Evolutionary conservation across 2,888 invertebrate genomes (phyloP).

Genomic region (Aleiodes testaceus): DNA sequence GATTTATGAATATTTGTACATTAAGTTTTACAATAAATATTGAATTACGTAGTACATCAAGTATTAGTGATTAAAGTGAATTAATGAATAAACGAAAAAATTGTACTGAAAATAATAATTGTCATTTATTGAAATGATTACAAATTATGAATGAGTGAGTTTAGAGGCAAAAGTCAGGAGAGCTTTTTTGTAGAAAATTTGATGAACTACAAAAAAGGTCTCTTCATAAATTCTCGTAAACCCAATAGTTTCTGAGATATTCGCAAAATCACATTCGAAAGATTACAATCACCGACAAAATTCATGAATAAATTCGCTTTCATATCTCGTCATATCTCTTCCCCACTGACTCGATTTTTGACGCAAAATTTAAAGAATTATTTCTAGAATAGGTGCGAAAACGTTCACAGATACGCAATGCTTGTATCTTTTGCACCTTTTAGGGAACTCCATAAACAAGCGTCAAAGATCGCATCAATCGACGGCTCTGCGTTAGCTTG

Average conservation of each 20-base stretch:
- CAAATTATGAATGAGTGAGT: background rate
- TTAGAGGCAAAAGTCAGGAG: no score
- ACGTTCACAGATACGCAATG: background rate
- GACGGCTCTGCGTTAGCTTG: constrained; percentile 54
- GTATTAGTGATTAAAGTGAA: constrained; percentile 35
- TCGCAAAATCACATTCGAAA: no score
- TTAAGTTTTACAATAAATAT: constrained; percentile 11
- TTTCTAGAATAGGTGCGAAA: background rate
- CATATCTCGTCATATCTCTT: background rate
- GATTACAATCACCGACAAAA: no score
- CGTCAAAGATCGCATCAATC: constrained; percentile 50
- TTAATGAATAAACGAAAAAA: constrained; percentile 25
- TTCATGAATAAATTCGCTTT: background rate
- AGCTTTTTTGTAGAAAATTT: no score
- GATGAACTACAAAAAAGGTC: no score
- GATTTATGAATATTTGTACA: constrained; percentile 9
- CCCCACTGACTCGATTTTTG: no score
- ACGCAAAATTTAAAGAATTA: background rate
- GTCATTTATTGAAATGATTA: background rate
- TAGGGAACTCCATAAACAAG: constrained; percentile 27
- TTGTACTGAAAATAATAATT: constrained; percentile 13
- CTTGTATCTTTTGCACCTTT: constrained; percentile 5
- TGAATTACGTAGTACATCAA: constrained; percentile 12
- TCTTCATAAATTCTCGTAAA: no score
- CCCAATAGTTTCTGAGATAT: no score